phyloP scores from a whole-genome alignment of 1,140 invertebrate genomes.

The Steinernema feltiae region DNA sequence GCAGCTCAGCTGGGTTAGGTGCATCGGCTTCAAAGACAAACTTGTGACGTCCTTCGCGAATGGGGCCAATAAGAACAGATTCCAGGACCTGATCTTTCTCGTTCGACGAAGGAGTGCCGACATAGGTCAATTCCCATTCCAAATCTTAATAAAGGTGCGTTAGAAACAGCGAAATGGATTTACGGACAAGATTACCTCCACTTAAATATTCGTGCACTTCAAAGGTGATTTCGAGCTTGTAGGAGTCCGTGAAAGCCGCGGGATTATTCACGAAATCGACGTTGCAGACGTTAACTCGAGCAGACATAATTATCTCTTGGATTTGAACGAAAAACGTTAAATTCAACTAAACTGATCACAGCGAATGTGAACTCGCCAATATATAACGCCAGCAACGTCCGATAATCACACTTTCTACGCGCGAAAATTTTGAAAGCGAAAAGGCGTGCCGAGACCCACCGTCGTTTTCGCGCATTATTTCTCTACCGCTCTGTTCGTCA shows the following conservation, averaged over 20 bases:
- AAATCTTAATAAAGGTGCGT: constrained; percentile 68
- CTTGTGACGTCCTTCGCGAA: constrained; percentile 92
- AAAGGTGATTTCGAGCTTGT: constrained; percentile 51
- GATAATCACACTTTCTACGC: not conserved
- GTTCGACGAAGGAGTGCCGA: constrained; percentile 92
- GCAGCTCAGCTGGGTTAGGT: constrained; percentile 84
- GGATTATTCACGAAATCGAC: constrained; percentile 47
- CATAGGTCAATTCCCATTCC: constrained; percentile 99
- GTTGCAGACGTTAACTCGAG: constrained; percentile 40
- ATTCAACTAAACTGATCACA: constrained; percentile 12
- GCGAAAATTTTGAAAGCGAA: not conserved
- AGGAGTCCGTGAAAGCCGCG: constrained; percentile 34
- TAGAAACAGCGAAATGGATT: not conserved
- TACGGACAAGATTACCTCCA: constrained; percentile 39
- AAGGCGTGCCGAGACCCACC: not conserved
- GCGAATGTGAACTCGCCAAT: too few species aligned
- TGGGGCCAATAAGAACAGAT: constrained; percentile 90
- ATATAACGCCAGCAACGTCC: too few species aligned
- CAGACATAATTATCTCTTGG: constrained; percentile 37
- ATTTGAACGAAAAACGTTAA: constrained; percentile 12
- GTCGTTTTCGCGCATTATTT: not conserved
- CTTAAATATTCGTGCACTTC: constrained; percentile 47
- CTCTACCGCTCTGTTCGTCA: not conserved
- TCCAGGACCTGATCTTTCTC: constrained; percentile 82
- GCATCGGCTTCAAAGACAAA: constrained; percentile 94